Evolutionary conservation across 2,113 vertebrate genomes (phyloP).

Genomic region (Nannobrachium achirus): DNA sequence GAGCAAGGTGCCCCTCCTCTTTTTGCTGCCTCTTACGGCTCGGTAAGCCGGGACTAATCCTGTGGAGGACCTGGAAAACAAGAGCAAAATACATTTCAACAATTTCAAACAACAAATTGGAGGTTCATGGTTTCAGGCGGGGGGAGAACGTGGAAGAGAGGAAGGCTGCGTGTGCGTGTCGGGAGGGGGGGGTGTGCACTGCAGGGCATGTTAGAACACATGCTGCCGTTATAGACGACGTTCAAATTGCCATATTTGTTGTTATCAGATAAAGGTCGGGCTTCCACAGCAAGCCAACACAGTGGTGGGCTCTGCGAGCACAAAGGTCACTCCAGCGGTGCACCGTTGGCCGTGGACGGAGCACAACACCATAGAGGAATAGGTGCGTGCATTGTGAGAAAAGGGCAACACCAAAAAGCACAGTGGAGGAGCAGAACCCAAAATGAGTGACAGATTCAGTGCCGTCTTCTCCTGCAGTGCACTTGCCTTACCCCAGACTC

Average conservation of each 20-base stretch:
- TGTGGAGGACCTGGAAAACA: conserved; percentile 57
- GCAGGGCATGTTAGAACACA: conserved; percentile 52
- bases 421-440: not conserved
- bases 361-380: no score
- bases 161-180: no score
- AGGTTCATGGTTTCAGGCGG: conserved; percentile 49
- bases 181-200: conserved; percentile 33
- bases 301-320: not conserved
- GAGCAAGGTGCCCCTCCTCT: conserved; percentile 48
- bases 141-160: conserved; percentile 20
- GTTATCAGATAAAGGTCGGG: conserved; percentile 47
- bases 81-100: conserved; percentile 59
- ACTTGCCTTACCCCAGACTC: conserved; percentile 34
- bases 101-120: conserved; percentile 59
- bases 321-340: not conserved
- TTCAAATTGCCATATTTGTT: conserved; percentile 44
- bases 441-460: conserved; percentile 28
- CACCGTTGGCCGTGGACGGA: no score
- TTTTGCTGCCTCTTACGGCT: conserved; percentile 28
- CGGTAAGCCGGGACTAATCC: conserved; percentile 78
- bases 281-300: not conserved
- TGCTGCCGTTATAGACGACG: not conserved
- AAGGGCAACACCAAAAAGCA: no score
- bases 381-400: no score
- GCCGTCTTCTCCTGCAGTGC: conserved; percentile 13